These are phyloP conservation scores for Meiosimyza platycephala DNA, from an alignment of 2,888 invertebrate genomes.

Conservation along the genomic window DNA sequence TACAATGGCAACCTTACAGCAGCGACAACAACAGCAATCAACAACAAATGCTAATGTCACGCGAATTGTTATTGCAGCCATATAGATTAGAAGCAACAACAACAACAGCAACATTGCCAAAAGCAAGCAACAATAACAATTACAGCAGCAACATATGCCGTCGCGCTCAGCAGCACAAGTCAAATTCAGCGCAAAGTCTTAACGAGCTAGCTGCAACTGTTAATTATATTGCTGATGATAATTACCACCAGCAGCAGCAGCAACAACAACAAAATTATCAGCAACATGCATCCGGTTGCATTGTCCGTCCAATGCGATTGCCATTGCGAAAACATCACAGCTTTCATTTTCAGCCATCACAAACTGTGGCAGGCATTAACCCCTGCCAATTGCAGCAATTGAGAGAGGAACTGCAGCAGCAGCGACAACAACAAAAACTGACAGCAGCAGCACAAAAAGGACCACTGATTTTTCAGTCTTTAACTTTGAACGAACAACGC, in stretches of 20 bases:
- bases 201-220: conserved; percentile 16
- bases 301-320: conserved; percentile 41
- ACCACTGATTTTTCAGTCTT: conserved; percentile 60
- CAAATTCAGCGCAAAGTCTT: conserved; percentile 26
- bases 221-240: conserved; percentile 46
- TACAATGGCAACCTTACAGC: conserved; percentile 37
- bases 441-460: conserved; percentile 45
- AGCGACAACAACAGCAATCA: conserved; percentile 46
- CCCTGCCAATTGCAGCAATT: conserved; percentile 55
- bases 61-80: conserved; percentile 36
- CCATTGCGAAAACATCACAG: conserved; percentile 67
- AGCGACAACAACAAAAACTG: conserved; percentile 41
- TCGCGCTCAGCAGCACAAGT: background rate
- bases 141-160: conserved; percentile 3
- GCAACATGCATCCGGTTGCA: conserved; percentile 2
- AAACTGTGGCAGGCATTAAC: conserved; percentile 60
- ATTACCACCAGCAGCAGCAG: conserved; percentile 13
- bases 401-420: conserved; percentile 50
- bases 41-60: conserved; percentile 57
- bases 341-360: conserved; percentile 66
- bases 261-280: conserved; percentile 12
- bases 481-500: conserved; percentile 60
- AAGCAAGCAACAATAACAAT: conserved; percentile 44
- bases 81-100: conserved; percentile 23
- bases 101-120: conserved; percentile 39